phyloP scores from a whole-genome alignment of 2,113 vertebrate species.

The Toxotes chatareus region DNA sequence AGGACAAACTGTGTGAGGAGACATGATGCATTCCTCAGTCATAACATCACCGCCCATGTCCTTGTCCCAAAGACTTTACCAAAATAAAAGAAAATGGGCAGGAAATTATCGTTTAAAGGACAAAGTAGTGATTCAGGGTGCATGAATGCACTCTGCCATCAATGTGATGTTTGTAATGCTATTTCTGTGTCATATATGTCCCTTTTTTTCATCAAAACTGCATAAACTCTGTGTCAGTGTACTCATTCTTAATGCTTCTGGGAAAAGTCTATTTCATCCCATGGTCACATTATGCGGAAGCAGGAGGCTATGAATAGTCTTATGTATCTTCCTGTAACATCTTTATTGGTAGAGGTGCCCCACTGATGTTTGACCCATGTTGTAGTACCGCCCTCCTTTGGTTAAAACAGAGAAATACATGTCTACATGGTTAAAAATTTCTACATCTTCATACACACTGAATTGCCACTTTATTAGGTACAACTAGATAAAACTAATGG shows the following conservation, averaged over 20 bases:
- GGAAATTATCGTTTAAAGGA: constrained; percentile 37
- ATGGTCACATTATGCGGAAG: constrained; percentile 17
- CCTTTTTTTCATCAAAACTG: constrained; percentile 33
- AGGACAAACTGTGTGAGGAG: constrained; percentile 51
- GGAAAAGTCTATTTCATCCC: constrained; percentile 38
- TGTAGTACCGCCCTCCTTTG: constrained; percentile 64
- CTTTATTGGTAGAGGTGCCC: not conserved
- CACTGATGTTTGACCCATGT: constrained; percentile 41
- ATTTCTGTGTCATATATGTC: constrained; percentile 34
- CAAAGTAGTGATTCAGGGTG: constrained; percentile 33
- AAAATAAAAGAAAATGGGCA: constrained; percentile 56
- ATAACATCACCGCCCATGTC: constrained; percentile 57
- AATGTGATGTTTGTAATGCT: constrained; percentile 39
- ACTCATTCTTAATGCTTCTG: constrained; percentile 47
- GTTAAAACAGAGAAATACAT: constrained; percentile 60
- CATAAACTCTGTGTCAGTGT: constrained; percentile 37
- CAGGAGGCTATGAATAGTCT: constrained; percentile 16
- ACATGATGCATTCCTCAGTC: constrained; percentile 69
- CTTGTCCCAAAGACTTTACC: constrained; percentile 70
- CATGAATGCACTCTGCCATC: constrained; percentile 3
- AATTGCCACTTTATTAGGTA: not conserved
- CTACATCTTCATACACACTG: not conserved
- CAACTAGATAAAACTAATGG: not conserved
- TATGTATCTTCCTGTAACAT: constrained; percentile 21
- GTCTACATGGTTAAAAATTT: not conserved